Evolutionary conservation across 92 coral and sea anemone species (phyloP).

Genomic region (Umimayanthus chanpuru): DNA sequence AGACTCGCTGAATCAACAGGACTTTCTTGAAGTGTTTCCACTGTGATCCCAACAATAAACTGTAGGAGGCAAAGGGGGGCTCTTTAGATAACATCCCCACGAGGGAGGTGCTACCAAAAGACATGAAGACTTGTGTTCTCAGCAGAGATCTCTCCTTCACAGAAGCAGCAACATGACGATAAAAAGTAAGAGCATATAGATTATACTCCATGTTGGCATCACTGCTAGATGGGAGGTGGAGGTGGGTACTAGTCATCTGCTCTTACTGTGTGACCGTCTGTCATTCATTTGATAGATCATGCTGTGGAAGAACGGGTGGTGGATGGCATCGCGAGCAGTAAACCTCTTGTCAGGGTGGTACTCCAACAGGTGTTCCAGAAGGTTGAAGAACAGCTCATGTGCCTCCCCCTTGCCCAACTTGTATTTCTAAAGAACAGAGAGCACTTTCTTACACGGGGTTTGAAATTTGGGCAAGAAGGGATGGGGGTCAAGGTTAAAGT

Average conservation of each 20-base stretch:
- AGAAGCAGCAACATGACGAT: conserved; percentile 2
- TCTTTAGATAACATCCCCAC: background rate
- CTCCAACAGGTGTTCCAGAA: conserved; percentile 84
- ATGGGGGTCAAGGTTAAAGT: too few species aligned
- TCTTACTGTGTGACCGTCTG: conserved; percentile 87
- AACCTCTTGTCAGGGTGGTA: conserved; percentile 83
- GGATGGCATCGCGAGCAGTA: conserved; percentile 84
- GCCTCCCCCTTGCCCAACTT: conserved; percentile 72
- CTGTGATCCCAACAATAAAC: background rate
- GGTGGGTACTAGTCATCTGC: conserved; percentile 83
- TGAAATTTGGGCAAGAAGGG: too few species aligned
- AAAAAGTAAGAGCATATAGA: conserved; percentile 3
- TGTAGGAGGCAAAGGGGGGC: too few species aligned
- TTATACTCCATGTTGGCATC: conserved; percentile 23
- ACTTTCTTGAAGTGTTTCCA: background rate
- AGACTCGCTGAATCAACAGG: too few species aligned
- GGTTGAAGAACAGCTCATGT: conserved; percentile 83
- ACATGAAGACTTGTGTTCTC: background rate
- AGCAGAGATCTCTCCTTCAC: background rate
- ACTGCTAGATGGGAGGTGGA: background rate
- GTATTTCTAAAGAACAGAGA: conserved; percentile 72
- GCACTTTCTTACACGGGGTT: background rate
- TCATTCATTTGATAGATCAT: conserved; percentile 53
- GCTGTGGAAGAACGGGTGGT: conserved; percentile 86
- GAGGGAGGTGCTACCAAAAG: background rate